Evolutionary conservation across 2,113 vertebrate species (phyloP).

Genomic region (Neotoma lepida): DNA sequence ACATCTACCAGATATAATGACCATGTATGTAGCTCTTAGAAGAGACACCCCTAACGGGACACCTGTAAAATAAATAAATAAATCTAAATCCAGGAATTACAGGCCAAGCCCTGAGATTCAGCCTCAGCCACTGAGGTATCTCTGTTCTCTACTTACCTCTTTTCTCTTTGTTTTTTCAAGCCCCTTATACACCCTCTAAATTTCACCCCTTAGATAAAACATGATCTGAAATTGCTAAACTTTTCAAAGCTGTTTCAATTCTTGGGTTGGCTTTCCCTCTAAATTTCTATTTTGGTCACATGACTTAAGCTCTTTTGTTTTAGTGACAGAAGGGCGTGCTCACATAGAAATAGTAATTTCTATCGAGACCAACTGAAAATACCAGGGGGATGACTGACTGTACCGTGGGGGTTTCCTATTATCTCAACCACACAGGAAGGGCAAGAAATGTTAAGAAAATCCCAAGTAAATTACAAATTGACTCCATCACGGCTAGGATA

Average conservation of each 20-base stretch:
- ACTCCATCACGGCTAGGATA: not conserved
- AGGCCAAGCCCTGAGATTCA: not conserved
- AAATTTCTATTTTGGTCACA: conserved; percentile 30
- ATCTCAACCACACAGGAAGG: conserved; percentile 37
- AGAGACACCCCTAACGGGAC: not conserved
- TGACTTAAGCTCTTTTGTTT: conserved; percentile 57
- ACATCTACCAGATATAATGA: conserved; percentile 14
- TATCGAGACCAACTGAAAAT: conserved; percentile 68
- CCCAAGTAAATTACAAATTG: not conserved
- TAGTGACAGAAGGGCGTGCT: conserved; percentile 53
- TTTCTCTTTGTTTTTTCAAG: not conserved
- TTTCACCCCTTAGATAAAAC: not conserved
- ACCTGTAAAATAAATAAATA: too few relatives aligned
- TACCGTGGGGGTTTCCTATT: conserved; percentile 56
- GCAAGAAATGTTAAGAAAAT: conserved; percentile 22
- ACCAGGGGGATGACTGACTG: conserved; percentile 61
- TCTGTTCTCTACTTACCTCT: not conserved
- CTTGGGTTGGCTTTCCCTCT: not conserved
- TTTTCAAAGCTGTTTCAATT: conserved; percentile 50
- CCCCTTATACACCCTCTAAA: not conserved
- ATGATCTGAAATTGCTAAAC: not conserved
- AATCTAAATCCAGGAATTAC: not conserved
- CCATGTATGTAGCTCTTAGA: not conserved
- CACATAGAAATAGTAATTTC: conserved; percentile 66
- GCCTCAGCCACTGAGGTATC: not conserved